Evolutionary conservation across 2,888 invertebrate genomes (phyloP).

Genomic region (Malacosoma neustria): DNA sequence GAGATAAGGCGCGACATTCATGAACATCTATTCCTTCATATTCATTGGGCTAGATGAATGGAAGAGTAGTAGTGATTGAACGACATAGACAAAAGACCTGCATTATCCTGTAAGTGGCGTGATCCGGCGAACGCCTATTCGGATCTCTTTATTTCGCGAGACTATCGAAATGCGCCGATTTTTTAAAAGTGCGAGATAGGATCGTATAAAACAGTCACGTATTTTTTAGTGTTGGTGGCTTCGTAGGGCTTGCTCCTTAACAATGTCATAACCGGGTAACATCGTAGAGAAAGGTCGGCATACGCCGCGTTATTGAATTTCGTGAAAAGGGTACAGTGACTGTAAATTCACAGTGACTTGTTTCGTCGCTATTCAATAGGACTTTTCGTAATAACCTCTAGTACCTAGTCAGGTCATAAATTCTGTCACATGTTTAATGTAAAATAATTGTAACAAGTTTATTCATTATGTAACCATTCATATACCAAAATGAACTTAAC

Average conservation of each 20-base stretch:
- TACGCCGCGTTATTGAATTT: conserved; percentile 41
- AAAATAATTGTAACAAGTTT: too few relatives aligned
- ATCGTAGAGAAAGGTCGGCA: conserved; percentile 21
- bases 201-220: conserved; percentile 54
- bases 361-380: conserved; percentile 11
- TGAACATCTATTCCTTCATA: conserved; percentile 26
- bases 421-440: too few relatives aligned
- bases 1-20: conserved; percentile 19
- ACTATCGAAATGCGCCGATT: conserved; percentile 34
- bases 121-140: conserved; percentile 39
- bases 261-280: conserved; percentile 46
- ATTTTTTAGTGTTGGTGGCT: conserved; percentile 48
- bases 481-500: too few relatives aligned
- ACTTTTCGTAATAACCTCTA: neutral
- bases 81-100: conserved; percentile 45
- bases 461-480: too few relatives aligned
- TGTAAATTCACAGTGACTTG: conserved; percentile 26
- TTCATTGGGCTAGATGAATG: conserved; percentile 32
- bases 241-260: conserved; percentile 33
- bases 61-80: conserved; percentile 35
- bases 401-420: too few relatives aligned
- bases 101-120: conserved; percentile 43
- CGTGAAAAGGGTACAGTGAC: conserved; percentile 34
- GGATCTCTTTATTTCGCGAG: conserved; percentile 40
- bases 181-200: conserved; percentile 30